Conservation (phyloP, 2,113 vertebrate species). For the Phalacrocorax pelagicus region DNA sequence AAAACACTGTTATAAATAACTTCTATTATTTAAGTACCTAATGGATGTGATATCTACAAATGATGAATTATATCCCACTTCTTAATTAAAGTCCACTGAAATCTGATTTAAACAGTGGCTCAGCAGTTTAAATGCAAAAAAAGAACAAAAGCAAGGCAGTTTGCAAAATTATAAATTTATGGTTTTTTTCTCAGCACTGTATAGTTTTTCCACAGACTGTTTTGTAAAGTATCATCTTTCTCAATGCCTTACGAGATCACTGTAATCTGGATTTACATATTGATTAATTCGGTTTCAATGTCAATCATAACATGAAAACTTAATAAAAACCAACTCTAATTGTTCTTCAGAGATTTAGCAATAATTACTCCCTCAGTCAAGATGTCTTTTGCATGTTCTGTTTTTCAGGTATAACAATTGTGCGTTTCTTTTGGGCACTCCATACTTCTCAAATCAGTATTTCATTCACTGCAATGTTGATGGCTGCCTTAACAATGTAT, state of each 20-base stretch:
- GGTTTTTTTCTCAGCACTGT: not conserved
- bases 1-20: not conserved
- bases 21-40: not conserved
- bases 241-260: not conserved
- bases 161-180: not conserved
- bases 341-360: slow-evolving; percentile 22
- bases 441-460: not conserved
- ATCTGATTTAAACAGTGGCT: not conserved
- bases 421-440: not conserved
- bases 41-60: not conserved
- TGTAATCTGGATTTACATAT: slow-evolving; percentile 29
- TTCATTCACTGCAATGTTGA: slow-evolving; percentile 11
- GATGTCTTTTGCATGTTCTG: not conserved
- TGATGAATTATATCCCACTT: not conserved
- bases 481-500: slow-evolving; percentile 34
- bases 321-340: slow-evolving; percentile 49
- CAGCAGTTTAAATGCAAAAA: not conserved
- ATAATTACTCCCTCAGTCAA: slow-evolving; percentile 10
- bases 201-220: not conserved
- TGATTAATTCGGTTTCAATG: slow-evolving; percentile 23
- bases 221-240: not conserved
- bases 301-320: slow-evolving; percentile 15
- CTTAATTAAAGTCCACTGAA: slow-evolving; percentile 3
- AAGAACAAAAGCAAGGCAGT: not conserved
- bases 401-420: not conserved